Conservation (phyloP, 2,797 vertebrate genomes). For the Hapalemur alaotrensis region DNA sequence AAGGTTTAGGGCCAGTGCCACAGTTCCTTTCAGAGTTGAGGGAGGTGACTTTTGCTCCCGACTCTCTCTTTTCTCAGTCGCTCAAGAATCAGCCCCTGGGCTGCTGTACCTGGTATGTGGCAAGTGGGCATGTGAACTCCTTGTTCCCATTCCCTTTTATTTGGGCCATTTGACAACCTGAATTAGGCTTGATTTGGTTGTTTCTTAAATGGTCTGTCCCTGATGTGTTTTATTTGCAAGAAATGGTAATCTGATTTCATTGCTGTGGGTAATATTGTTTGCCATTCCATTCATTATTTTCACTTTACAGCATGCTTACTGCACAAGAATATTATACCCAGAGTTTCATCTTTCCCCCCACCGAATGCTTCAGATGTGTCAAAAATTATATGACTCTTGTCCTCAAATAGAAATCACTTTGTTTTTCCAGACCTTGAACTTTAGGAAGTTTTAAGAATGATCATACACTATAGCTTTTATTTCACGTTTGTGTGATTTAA, state of each 20-base stretch:
- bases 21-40: not conserved
- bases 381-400: not conserved
- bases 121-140: not conserved
- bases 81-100: not conserved
- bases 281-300: not conserved
- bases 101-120: fast-evolving
- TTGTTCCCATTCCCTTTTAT: too few relatives aligned
- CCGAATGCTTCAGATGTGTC: not conserved
- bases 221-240: not conserved
- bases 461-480: not conserved
- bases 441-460: not conserved
- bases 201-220: not conserved
- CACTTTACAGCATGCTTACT: not conserved
- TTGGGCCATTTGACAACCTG: not conserved
- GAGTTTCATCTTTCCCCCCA: not conserved
- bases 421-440: not conserved
- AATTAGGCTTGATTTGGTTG: not conserved
- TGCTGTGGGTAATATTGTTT: not conserved
- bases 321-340: not conserved
- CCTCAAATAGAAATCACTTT: not conserved
- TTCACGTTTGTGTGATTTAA: not conserved
- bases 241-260: not conserved
- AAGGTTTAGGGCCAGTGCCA: not conserved
- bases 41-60: not conserved
- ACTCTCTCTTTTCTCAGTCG: not conserved